Evolutionary conservation across 2,797 vertebrate genomes (phyloP), one percentile per base, ranked within the genome.

Genomic region (Sebastes flavidus): DNA sequence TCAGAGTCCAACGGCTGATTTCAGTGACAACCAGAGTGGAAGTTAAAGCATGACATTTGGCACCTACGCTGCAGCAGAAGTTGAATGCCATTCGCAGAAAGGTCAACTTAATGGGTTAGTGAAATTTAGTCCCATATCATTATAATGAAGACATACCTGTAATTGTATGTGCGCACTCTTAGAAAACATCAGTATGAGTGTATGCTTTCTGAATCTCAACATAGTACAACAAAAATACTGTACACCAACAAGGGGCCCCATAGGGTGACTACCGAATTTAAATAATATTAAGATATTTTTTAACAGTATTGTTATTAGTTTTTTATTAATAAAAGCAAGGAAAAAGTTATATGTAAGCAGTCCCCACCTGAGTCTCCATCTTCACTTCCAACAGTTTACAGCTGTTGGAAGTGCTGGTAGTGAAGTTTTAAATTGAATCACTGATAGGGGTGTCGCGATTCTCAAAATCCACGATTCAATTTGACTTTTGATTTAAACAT

Each of bases 41-140:
- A 24, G 66, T 22, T 25, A 36, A 66, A 83, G 69, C 5, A 1
- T 61, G 54, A 54, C 10, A 32, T 82, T 85, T 89, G 88, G 87
- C 88, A 84, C 25, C 2, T 34, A 32, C 38, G 5, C 73, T 20
- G 75, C 75, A 80, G 77, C 75, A 82, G 46, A 94, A 94, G 81
- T 67, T 94, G 25, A 18, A 52, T 1, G 38, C 61, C 1, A 83
- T 94, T 12, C 93, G 90, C 30, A 89, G 20, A 65, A 91, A 86
- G 66, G 46, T 87, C 75, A 95, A 93, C 85, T 20, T 75, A 8
- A 32, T 93, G 16, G 88, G 94, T 94, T 8, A 86, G 89, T 77
- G 2, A 65, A 38, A 61, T 0, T 6, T 4, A 58, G 14, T 20
- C 2, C 12, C 49, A 7, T 1, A 1, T 29, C 13, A n/a, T 58